Percentiles rank a stretch among this genome's conserved stretches.
Evolutionary conservation across 2,888 invertebrate species (phyloP).

Genomic region (Agrotis clavis): DNA sequence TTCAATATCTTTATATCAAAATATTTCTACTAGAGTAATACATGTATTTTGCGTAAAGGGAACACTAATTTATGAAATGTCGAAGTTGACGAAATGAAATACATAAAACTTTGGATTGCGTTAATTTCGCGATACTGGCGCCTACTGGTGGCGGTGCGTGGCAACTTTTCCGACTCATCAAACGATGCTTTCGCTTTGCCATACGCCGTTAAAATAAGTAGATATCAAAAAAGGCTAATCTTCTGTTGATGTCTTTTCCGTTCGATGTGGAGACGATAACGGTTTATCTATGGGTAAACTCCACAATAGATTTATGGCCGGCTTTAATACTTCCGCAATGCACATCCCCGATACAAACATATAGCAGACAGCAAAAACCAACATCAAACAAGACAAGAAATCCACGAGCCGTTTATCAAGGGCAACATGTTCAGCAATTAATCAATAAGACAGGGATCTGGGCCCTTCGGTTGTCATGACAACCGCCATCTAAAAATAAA

Average conservation of each 20-base stretch:
- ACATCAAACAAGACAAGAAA: constrained; percentile 52
- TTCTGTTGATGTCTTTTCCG: too few species aligned
- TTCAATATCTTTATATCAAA: too few species aligned
- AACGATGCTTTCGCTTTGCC: too few species aligned
- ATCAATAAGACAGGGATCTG: constrained; percentile 81
- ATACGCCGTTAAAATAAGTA: too few species aligned
- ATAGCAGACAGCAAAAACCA: constrained; percentile 39
- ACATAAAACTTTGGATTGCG: too few species aligned
- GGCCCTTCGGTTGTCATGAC: constrained; percentile 71
- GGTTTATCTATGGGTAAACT: background rate
- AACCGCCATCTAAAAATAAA: constrained; percentile 71
- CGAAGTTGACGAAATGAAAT: too few species aligned
- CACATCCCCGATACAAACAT: constrained; percentile 25
- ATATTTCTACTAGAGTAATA: too few species aligned
- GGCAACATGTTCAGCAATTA: constrained; percentile 78
- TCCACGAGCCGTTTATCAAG: constrained; percentile 71
- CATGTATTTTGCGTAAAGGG: too few species aligned
- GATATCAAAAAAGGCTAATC: background rate
- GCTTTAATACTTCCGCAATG: background rate
- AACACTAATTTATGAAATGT: too few species aligned
- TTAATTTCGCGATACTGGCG: too few species aligned
- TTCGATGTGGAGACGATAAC: background rate
- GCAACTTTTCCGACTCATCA: too few species aligned
- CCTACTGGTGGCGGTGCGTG: too few species aligned
- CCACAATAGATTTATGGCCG: background rate